Evolutionary conservation across 2,113 vertebrate genomes (phyloP), one percentile per base, ranked within the genome.

Genomic region (Pseudopipra pipra): DNA sequence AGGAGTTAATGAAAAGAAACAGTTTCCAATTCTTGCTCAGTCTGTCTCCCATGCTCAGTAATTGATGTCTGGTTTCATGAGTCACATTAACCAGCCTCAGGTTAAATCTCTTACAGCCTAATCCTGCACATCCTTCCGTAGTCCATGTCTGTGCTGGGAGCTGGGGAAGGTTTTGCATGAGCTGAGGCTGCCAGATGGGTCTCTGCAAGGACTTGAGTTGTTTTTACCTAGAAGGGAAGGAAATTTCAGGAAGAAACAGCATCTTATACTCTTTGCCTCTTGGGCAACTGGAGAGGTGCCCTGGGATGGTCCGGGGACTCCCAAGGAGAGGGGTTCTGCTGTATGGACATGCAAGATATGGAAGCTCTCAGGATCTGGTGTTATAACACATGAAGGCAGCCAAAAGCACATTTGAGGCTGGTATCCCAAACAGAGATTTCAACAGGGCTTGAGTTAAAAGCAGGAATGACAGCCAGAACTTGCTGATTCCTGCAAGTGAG

Each of bases 41-140:
- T 94, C 83, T 95, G 41, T 88, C 88, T 95, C 74, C 86, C 82
- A 85, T 96, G 59, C 87, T 92, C 83, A 78, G 63, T 94, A 96
- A 97, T 76, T 95, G 94, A 97, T 90, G 81, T 94, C 56, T 90
- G 30, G 37, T 94, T 97, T 88, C n/a, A 7, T 87, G 88, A 97
- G 46, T 94, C 96, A 95, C 86, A 46, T 92, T 66, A 84, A 76
- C 59, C 84, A 18, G 37, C 85, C 88, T 81, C 92, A 81, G 86
- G 95, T 93, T 94, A 94, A 81, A 65, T 86, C 76, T 90, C 89
- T 92, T 65, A 2, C 76, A 86, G 76, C 73, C 79, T 96, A 96
- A 96, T 95, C 93, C 90, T 65, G 72, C 33, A 82, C 90, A 92
- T 96, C 96, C 88, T 94, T 93, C 66, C 1, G 0, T 11, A 78